phyloP scores from a whole-genome alignment of 2,888 invertebrate species.

The Xylocampa areola region DNA sequence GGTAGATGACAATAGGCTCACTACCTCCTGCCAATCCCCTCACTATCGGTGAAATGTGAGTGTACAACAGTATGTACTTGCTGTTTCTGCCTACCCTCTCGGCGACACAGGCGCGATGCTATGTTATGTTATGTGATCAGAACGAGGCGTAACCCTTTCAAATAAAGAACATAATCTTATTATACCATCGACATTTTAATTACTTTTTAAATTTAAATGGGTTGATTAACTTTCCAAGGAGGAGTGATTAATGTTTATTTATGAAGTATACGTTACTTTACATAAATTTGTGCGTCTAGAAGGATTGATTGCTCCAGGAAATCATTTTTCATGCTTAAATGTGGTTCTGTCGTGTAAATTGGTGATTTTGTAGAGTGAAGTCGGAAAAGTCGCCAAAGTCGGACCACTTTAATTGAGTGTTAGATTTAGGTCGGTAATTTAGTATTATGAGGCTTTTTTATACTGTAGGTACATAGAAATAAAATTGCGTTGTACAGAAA shows the following conservation, averaged over 20 bases:
- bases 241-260: conserved; percentile 50
- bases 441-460: too few species aligned
- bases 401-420: conserved; percentile 27
- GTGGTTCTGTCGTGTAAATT: conserved; percentile 36
- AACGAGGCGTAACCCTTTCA: neutral
- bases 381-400: conserved; percentile 25
- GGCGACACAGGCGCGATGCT: too few species aligned
- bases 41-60: too few species aligned
- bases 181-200: conserved; percentile 46
- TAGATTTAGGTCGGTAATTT: conserved; percentile 13
- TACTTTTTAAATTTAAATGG: conserved; percentile 52
- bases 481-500: too few species aligned
- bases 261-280: conserved; percentile 47
- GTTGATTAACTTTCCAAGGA: conserved; percentile 45
- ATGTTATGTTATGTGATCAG: too few species aligned
- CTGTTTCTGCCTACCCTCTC: too few species aligned
- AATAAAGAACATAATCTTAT: conserved; percentile 32
- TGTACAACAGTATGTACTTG: too few species aligned
- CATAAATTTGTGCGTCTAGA: conserved; percentile 37
- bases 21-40: too few species aligned
- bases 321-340: conserved; percentile 48
- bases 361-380: conserved; percentile 28
- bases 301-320: conserved; percentile 51
- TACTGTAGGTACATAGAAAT: neutral
- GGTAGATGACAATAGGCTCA: too few species aligned